Conservation (phyloP, 1,140 invertebrate genomes). For the Drosophila jambulina region DNA sequence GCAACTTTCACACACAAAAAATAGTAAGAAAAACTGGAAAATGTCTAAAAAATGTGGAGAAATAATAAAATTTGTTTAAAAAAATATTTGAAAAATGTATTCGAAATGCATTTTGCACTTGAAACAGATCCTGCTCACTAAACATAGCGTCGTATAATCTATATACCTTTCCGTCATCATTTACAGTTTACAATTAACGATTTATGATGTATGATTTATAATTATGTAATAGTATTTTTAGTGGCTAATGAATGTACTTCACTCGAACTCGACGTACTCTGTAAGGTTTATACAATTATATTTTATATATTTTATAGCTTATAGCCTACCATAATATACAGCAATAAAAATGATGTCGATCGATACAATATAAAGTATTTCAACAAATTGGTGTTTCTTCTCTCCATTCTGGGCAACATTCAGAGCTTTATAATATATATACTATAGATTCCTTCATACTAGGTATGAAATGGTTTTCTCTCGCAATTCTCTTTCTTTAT, state of each 20-base stretch:
- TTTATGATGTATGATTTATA: conserved; percentile 49
- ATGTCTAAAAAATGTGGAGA: conserved; percentile 41
- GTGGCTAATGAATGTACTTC: conserved; percentile 79
- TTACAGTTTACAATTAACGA: conserved; percentile 46
- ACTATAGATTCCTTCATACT: conserved; percentile 57
- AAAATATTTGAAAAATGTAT: conserved; percentile 66
- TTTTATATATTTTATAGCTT: conserved; percentile 70
- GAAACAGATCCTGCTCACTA: conserved; percentile 60
- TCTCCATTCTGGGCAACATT: conserved; percentile 34
- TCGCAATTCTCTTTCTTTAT: conserved; percentile 18
- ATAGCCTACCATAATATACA: conserved; percentile 77
- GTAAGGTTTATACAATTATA: conserved; percentile 75
- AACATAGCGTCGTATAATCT: conserved; percentile 29
- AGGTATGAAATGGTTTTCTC: conserved; percentile 57
- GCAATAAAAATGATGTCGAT: conserved; percentile 75
- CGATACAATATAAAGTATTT: conserved; percentile 61
- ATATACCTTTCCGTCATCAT: conserved; percentile 50
- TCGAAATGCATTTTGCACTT: conserved; percentile 69
- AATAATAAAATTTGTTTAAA: conserved; percentile 50
- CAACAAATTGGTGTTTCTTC: conserved; percentile 75
- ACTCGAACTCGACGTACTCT: conserved; percentile 68
- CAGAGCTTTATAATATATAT: conserved; percentile 24
- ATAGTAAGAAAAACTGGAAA: conserved; percentile 17
- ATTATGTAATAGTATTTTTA: conserved; percentile 60
- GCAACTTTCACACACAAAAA: conserved; percentile 38